Percentiles rank a stretch among this genome's conserved stretches.
These are phyloP conservation scores for Polymixis lichenea DNA, from an alignment of 2,888 invertebrate genomes.

Conservation along the genomic window DNA sequence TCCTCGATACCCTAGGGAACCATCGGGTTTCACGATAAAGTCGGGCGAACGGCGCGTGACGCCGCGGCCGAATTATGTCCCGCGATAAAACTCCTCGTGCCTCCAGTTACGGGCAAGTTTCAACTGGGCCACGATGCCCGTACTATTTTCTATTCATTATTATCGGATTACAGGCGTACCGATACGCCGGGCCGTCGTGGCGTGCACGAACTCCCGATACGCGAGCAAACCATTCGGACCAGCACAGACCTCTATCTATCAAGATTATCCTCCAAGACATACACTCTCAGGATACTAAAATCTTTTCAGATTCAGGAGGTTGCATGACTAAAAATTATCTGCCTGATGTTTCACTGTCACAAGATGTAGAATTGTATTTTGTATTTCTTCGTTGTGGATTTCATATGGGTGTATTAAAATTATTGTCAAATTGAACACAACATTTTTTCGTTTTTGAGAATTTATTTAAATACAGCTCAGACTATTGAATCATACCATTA, in stretches of 20 bases:
- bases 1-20: constrained; percentile 74
- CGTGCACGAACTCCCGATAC: constrained; percentile 85
- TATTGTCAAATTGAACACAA: not conserved
- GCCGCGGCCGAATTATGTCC: constrained; percentile 82
- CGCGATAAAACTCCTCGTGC: constrained; percentile 82
- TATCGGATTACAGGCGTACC: constrained; percentile 83
- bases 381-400: constrained; percentile 17
- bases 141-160: constrained; percentile 86
- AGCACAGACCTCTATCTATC: constrained; percentile 75
- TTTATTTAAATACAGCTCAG: not conserved
- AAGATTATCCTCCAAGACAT: constrained; percentile 74
- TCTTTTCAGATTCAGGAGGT: constrained; percentile 53
- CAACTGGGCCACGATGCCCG: constrained; percentile 80
- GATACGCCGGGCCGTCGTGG: constrained; percentile 76
- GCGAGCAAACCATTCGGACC: constrained; percentile 72
- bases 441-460: not conserved
- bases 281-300: constrained; percentile 60
- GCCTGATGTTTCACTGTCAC: constrained; percentile 47
- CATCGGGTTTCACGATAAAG: constrained; percentile 80
- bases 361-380: constrained; percentile 42
- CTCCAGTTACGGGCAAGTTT: constrained; percentile 78
- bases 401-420: constrained; percentile 1
- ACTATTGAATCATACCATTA: not conserved
- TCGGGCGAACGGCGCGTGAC: constrained; percentile 81
- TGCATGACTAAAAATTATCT: constrained; percentile 58